A percentile compares a stretch with the other conserved stretches of the same genome.
Conservation (phyloP, 2,888 invertebrate genomes). For the Microplitis deprimator region DNA sequence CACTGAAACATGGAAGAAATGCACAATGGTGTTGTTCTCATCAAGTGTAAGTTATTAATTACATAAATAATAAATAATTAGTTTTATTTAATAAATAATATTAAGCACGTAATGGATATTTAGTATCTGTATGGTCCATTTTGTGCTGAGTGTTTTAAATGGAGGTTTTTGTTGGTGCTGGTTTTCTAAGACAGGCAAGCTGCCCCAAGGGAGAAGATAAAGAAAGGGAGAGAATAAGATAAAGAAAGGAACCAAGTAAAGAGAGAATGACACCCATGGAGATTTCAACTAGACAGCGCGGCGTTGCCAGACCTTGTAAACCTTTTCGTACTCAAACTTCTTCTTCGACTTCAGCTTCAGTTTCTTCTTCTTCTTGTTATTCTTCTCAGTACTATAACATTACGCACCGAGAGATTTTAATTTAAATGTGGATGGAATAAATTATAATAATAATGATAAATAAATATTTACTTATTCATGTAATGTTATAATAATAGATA, state of each 20-base stretch:
- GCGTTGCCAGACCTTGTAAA: slow-evolving; percentile 51
- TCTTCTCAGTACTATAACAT: neutral
- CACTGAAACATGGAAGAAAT: slow-evolving; percentile 78
- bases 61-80: neutral
- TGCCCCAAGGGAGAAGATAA: slow-evolving; percentile 25
- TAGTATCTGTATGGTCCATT: neutral
- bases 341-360: neutral
- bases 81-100: neutral
- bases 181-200: slow-evolving; percentile 5
- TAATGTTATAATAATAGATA: neutral
- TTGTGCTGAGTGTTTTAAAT: neutral
- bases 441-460: neutral
- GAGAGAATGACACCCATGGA: slow-evolving; percentile 43
- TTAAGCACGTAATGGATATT: neutral
- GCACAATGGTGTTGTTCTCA: slow-evolving; percentile 81
- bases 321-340: neutral
- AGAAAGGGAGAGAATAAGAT: slow-evolving; percentile 31
- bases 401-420: neutral
- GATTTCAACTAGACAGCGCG: slow-evolving; percentile 45
- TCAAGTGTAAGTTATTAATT: slow-evolving; percentile 78
- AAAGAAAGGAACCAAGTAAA: slow-evolving; percentile 35
- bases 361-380: neutral
- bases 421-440: neutral
- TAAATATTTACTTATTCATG: neutral
- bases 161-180: neutral